These are phyloP conservation scores for Cyclura pinguis DNA, from an alignment of 2,797 vertebrate genomes.

Conservation along the genomic window DNA sequence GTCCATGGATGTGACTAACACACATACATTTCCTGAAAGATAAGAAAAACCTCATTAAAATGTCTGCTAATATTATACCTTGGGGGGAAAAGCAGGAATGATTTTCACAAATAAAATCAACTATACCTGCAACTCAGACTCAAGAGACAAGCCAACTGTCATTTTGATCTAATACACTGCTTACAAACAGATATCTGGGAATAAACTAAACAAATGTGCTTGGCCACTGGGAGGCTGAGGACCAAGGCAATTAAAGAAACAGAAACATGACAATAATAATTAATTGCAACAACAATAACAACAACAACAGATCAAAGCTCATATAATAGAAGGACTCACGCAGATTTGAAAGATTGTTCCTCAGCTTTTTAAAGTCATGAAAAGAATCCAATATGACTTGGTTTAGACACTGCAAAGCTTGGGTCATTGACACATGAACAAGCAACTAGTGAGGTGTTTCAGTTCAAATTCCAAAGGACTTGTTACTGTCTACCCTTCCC, in stretches of 20 bases:
- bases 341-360: background rate
- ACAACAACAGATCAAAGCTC: constrained; percentile 8
- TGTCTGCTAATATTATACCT: background rate
- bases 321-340: background rate
- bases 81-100: constrained; percentile 31
- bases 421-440: background rate
- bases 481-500: too few relatives aligned
- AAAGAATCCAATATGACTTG: background rate
- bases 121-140: background rate
- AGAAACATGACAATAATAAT: constrained; percentile 47
- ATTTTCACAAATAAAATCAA: constrained; percentile 51
- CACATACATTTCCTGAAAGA: constrained; percentile 15
- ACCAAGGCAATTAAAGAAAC: constrained; percentile 41
- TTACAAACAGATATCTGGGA: constrained; percentile 25
- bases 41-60: constrained; percentile 33
- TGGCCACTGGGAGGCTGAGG: constrained; percentile 20
- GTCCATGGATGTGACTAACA: background rate
- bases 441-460: background rate
- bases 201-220: background rate
- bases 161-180: constrained; percentile 26
- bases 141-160: background rate
- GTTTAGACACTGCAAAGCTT: background rate
- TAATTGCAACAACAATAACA: too few relatives aligned
- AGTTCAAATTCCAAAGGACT: background rate
- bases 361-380: background rate